These are phyloP conservation scores for Clarias batrachus DNA, from an alignment of 2,113 vertebrate genomes.

Conservation along the genomic window DNA sequence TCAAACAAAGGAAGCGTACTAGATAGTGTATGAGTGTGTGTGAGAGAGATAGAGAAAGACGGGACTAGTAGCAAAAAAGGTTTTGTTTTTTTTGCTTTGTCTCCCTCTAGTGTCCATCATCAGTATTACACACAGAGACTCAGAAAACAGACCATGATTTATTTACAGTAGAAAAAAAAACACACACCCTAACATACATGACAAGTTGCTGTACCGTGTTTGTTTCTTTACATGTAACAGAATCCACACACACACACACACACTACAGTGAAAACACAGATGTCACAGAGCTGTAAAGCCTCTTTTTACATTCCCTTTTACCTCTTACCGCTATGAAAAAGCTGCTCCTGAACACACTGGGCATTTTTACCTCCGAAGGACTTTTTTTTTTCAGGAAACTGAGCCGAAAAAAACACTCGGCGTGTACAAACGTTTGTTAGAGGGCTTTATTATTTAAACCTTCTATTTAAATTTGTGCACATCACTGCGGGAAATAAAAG, in stretches of 20 bases:
- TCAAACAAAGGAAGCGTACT: slow-evolving; percentile 67
- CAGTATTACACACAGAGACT: not conserved
- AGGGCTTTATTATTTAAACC: not conserved
- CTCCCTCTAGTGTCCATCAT: slow-evolving; percentile 31
- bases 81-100: not conserved
- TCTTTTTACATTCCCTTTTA: not conserved
- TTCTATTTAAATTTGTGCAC: slow-evolving; percentile 19
- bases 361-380: not conserved
- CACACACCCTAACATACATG: not conserved
- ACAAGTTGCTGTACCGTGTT: not conserved
- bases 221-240: not conserved
- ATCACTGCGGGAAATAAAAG: slow-evolving; percentile 31
- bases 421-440: not conserved
- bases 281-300: not conserved
- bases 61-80: not conserved
- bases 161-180: not conserved
- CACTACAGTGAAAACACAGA: not conserved
- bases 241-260: not conserved
- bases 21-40: slow-evolving; percentile 13
- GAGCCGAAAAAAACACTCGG: too few species aligned
- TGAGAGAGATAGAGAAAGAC: not conserved
- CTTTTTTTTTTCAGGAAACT: not conserved
- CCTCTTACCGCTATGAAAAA: not conserved
- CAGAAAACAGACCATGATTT: not conserved
- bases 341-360: not conserved